Conservation (phyloP, 2,113 vertebrate species). For the Triplophysa rosa region DNA sequence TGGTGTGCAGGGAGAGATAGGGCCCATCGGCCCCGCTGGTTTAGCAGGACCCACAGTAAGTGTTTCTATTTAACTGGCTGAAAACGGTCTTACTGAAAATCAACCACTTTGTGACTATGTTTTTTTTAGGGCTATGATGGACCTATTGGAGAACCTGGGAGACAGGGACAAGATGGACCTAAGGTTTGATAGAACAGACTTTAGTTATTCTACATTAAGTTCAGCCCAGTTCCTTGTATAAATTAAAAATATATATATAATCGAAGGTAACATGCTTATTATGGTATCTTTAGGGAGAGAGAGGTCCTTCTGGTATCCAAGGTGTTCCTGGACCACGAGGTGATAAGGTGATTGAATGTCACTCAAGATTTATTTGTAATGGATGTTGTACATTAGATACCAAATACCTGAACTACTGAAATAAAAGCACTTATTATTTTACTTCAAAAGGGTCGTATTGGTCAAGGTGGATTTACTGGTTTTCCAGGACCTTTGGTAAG, state of each 20-base stretch:
- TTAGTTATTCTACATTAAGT: no score
- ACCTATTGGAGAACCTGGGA: slow-evolving; percentile 70
- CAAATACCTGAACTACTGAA: not conserved
- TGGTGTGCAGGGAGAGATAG: slow-evolving; percentile 65
- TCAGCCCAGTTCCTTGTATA: no score
- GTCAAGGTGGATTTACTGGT: slow-evolving; percentile 69
- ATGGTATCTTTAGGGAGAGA: slow-evolving; percentile 63
- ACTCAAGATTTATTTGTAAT: not conserved
- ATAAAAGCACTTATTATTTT: slow-evolving; percentile 3
- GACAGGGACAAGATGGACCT: slow-evolving; percentile 68
- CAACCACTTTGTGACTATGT: not conserved
- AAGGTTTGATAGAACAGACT: slow-evolving; percentile 63
- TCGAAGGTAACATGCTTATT: not conserved
- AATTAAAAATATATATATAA: not conserved
- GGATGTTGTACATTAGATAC: not conserved
- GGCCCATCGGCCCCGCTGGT: slow-evolving; percentile 64
- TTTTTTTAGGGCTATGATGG: slow-evolving; percentile 71
- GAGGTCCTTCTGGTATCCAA: slow-evolving; percentile 63
- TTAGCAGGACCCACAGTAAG: slow-evolving; percentile 66
- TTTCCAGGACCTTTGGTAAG: slow-evolving; percentile 72
- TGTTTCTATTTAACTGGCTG: not conserved
- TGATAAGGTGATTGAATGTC: slow-evolving; percentile 64
- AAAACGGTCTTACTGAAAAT: not conserved
- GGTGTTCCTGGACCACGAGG: slow-evolving; percentile 67
- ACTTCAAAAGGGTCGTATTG: slow-evolving; percentile 65